Conservation (phyloP, 2,797 vertebrate genomes). For the Anguilla pacifica region DNA sequence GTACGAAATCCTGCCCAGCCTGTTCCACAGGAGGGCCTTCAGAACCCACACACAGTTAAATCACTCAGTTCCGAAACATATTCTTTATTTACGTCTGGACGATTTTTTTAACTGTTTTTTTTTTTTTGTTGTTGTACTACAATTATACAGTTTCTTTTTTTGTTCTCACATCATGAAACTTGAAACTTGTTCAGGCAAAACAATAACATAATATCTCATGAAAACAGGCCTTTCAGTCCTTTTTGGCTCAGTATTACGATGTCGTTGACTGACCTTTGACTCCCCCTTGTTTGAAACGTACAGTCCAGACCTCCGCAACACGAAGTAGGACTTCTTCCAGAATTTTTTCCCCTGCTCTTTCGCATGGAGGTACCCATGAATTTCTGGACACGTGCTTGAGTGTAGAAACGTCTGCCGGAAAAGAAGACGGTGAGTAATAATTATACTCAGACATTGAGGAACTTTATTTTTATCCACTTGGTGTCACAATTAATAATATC, state of each 20-base stretch:
- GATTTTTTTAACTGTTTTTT: too few relatives aligned
- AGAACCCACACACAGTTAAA: background rate
- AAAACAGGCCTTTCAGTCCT: too few relatives aligned
- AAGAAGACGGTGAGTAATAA: conserved; percentile 43
- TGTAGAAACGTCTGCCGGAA: conserved; percentile 88
- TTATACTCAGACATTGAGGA: conserved; percentile 12
- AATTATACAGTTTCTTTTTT: too few relatives aligned
- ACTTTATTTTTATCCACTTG: background rate
- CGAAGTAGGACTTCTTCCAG: conserved; percentile 95
- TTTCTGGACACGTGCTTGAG: conserved; percentile 92
- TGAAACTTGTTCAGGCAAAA: background rate
- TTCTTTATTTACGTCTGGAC: too few relatives aligned
- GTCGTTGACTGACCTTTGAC: conserved; percentile 84
- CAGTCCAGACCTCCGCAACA: conserved; percentile 93
- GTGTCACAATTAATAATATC: background rate
- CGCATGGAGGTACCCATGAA: conserved; percentile 90
- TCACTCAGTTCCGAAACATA: background rate
- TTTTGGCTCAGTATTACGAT: background rate
- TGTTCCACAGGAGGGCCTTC: conserved; percentile 48
- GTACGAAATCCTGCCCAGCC: conserved; percentile 66
- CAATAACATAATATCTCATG: background rate
- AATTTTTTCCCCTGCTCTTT: conserved; percentile 93
- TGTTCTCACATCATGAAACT: too few relatives aligned
- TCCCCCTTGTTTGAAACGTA: conserved; percentile 97
- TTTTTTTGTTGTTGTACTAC: too few relatives aligned